These are phyloP conservation scores for Orcinus orca DNA, from an alignment of 2,113 vertebrate species.

Conservation along the genomic window DNA sequence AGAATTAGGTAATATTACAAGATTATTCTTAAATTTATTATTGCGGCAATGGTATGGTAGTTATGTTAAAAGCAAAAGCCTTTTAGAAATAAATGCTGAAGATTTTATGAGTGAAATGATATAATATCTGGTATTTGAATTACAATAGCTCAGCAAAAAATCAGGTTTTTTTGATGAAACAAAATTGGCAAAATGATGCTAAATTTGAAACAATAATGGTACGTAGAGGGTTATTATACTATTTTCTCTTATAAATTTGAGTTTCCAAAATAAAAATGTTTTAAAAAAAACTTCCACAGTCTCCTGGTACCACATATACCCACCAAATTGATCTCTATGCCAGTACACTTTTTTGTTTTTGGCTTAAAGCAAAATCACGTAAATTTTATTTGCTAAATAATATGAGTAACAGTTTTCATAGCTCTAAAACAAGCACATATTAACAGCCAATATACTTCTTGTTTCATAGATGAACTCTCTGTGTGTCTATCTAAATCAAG, in stretches of 20 bases:
- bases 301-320: background rate
- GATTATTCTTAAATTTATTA: background rate
- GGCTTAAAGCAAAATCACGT: background rate
- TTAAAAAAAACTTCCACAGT: background rate
- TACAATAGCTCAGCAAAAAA: background rate
- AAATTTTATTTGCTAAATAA: background rate
- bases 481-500: background rate
- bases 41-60: background rate
- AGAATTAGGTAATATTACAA: background rate
- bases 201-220: background rate
- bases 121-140: background rate
- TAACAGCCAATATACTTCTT: background rate
- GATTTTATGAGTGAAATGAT: background rate
- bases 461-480: background rate
- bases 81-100: background rate
- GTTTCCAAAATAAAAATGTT: background rate
- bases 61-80: background rate
- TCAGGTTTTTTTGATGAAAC: background rate
- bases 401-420: background rate
- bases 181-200: background rate
- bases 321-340: background rate
- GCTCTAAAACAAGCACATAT: background rate
- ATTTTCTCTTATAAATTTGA: background rate
- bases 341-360: background rate
- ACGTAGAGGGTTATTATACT: background rate